Evolutionary conservation across 2,797 vertebrate species (phyloP).

Genomic region (Pelobates cultripes): DNA sequence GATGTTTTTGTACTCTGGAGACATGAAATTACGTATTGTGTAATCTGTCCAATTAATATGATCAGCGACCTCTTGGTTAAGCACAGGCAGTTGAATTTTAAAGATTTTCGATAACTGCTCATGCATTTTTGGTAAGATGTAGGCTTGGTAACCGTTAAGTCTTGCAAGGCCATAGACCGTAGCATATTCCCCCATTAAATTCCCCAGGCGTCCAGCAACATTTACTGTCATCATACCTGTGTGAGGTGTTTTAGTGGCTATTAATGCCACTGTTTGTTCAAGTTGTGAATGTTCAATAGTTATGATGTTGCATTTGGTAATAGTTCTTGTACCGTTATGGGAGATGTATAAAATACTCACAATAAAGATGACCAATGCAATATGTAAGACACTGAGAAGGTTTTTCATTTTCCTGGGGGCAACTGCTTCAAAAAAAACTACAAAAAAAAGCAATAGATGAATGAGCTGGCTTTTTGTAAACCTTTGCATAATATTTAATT

Average conservation of each 20-base stretch:
- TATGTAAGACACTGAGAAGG: too few species aligned
- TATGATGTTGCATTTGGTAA: too few species aligned
- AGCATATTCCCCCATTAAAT: conserved; percentile 65
- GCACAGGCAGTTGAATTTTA: conserved; percentile 56
- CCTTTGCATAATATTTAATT: too few species aligned
- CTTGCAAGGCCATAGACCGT: conserved; percentile 59
- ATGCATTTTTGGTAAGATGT: conserved; percentile 57
- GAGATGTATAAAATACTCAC: too few species aligned
- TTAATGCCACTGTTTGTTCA: background rate
- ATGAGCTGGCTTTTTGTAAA: too few species aligned
- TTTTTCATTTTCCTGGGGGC: too few species aligned
- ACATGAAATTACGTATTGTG: conserved; percentile 63
- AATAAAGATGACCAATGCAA: too few species aligned
- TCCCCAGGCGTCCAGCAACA: conserved; percentile 60
- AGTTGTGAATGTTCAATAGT: too few species aligned
- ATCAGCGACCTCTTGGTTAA: background rate
- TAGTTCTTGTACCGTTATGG: too few species aligned
- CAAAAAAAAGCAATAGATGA: too few species aligned
- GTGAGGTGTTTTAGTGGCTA: background rate
- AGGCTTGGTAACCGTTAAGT: conserved; percentile 58
- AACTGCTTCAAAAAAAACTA: too few species aligned
- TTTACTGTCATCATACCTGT: conserved; percentile 59
- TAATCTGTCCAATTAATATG: conserved; percentile 1
- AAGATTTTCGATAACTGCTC: conserved; percentile 47
- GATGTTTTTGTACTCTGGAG: conserved; percentile 48